phyloP scores from a whole-genome alignment of 2,888 invertebrate species.

The Timema podura region DNA sequence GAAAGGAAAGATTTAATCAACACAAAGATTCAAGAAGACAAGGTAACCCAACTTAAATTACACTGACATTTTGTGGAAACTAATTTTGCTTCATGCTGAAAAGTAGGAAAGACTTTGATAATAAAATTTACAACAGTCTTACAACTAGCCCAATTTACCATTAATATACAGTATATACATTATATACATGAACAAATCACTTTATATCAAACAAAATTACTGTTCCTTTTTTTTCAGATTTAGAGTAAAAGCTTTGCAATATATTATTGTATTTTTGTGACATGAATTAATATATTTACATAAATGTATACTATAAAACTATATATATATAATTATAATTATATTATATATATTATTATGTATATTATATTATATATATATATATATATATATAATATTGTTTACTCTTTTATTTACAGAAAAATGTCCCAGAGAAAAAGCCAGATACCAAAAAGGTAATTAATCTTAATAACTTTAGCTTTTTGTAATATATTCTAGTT shows the following conservation, averaged over 20 bases:
- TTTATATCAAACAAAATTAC: no score
- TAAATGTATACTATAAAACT: no score
- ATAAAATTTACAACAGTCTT: not conserved
- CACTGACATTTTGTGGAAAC: not conserved
- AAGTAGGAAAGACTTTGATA: not conserved
- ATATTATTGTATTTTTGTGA: no score
- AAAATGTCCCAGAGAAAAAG: constrained; percentile 24
- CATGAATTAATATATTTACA: no score
- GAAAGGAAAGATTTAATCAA: constrained; percentile 25
- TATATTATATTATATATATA: not conserved
- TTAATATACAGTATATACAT: not conserved
- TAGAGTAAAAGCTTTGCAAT: no score
- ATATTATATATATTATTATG: not conserved
- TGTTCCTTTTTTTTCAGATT: no score
- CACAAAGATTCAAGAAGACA: constrained; percentile 29
- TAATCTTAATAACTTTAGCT: not conserved
- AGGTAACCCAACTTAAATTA: constrained; percentile 26
- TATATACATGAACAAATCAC: no score
- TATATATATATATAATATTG: constrained; percentile 12
- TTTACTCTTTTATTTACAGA: constrained; percentile 21
- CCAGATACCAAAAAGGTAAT: constrained; percentile 22
- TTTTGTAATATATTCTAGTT: not conserved
- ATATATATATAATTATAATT: not conserved
- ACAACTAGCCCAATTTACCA: not conserved
- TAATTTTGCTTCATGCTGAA: not conserved